These are phyloP conservation scores for Gerris buenoi DNA, from an alignment of 1,140 invertebrate species.

Conservation along the genomic window DNA sequence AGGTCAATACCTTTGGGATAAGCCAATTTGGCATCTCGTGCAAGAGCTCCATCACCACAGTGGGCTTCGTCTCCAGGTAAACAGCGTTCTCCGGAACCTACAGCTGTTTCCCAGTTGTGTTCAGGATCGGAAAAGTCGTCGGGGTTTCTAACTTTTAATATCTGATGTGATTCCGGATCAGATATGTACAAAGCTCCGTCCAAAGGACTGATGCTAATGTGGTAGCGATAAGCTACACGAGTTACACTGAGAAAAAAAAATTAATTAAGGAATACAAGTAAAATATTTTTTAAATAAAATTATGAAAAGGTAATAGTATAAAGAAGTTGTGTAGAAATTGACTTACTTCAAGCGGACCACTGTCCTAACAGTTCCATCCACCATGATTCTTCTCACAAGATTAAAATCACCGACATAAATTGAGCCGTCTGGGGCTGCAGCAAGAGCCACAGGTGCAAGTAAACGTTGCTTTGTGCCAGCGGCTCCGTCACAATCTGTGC, in stretches of 20 bases:
- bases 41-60: constrained; percentile 84
- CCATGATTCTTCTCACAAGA: constrained; percentile 73
- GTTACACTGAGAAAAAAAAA: constrained; percentile 52
- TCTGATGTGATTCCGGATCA: constrained; percentile 86
- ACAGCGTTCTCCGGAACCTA: constrained; percentile 86
- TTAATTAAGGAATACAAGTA: too few species aligned
- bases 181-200: constrained; percentile 89
- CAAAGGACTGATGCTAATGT: constrained; percentile 82
- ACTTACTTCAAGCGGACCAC: constrained; percentile 79
- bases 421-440: constrained; percentile 79
- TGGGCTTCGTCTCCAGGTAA: constrained; percentile 87
- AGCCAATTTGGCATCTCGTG: constrained; percentile 79
- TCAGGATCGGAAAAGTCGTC: constrained; percentile 71
- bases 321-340: too few species aligned
- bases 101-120: constrained; percentile 82
- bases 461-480: constrained; percentile 53
- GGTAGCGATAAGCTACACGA: constrained; percentile 84
- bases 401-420: constrained; percentile 94
- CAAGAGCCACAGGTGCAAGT: constrained; percentile 78
- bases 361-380: constrained; percentile 73
- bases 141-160: constrained; percentile 73
- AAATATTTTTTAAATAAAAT: too few species aligned
- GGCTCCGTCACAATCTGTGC: constrained; percentile 69
- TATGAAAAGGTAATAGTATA: too few species aligned
- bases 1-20: constrained; percentile 70